Percentiles rank a stretch among this genome's conserved stretches.
Evolutionary conservation across 2,888 invertebrate genomes (phyloP).

Genomic region (Eilema griseolum): DNA sequence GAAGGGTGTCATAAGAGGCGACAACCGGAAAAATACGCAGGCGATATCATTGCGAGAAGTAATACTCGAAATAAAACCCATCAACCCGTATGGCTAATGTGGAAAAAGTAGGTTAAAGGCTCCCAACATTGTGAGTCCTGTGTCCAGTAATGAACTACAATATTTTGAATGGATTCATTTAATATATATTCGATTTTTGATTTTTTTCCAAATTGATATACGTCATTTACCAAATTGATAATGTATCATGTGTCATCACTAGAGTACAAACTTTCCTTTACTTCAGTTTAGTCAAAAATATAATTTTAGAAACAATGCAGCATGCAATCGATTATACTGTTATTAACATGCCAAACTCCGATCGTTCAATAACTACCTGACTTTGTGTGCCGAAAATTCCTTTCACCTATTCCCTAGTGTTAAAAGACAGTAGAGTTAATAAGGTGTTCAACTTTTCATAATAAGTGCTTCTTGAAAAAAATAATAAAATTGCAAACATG

Average conservation of each 20-base stretch:
- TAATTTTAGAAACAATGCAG: slow-evolving; percentile 44
- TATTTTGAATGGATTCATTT: no score
- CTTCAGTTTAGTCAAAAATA: slow-evolving; percentile 16
- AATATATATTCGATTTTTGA: no score
- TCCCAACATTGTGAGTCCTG: no score
- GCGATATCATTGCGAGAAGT: no score
- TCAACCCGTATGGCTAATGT: no score
- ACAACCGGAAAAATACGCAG: no score
- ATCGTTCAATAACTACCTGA: slow-evolving; percentile 65
- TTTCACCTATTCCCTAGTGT: slow-evolving; percentile 73
- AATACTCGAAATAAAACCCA: no score
- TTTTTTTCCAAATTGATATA: no score
- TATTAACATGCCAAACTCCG: slow-evolving; percentile 41
- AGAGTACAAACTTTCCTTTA: background rate
- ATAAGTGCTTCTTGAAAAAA: slow-evolving; percentile 28
- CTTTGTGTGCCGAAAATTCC: slow-evolving; percentile 63
- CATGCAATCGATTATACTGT: slow-evolving; percentile 24
- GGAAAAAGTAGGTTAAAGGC: no score
- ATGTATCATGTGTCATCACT: background rate
- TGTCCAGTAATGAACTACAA: no score
- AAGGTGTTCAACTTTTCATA: slow-evolving; percentile 27
- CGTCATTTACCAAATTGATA: background rate
- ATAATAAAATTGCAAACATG: slow-evolving; percentile 28
- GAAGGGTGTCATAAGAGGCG: no score
- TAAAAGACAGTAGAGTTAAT: slow-evolving; percentile 61